A percentile compares a stretch with the other conserved stretches of the same genome.
Conservation (phyloP, 2,113 vertebrate genomes). For the Scomber japonicus region DNA sequence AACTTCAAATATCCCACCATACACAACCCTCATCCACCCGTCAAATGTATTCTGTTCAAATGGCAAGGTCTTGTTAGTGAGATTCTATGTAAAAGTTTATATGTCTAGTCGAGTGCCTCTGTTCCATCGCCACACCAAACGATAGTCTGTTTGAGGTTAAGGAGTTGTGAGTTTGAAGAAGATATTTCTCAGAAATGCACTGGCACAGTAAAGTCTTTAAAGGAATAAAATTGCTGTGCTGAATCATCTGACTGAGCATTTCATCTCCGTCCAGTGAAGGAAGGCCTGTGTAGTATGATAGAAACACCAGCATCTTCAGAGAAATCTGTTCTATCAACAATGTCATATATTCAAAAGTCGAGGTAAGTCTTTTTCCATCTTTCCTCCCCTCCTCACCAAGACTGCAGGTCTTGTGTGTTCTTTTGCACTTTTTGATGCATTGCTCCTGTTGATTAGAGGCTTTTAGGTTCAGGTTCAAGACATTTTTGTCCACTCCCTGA, state of each 20-base stretch:
- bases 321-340: conserved; percentile 1
- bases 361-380: conserved; percentile 16
- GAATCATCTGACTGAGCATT: too few species aligned
- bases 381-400: background rate
- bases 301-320: background rate
- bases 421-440: conserved; percentile 51
- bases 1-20: too few species aligned
- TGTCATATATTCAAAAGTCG: conserved; percentile 5
- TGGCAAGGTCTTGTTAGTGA: too few species aligned
- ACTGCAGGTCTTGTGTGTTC: conserved; percentile 22
- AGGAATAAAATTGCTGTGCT: background rate
- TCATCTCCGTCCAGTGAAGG: too few species aligned
- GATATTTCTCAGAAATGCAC: background rate
- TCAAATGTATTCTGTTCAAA: too few species aligned
- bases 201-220: too few species aligned
- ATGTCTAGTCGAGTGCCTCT: too few species aligned
- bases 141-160: background rate
- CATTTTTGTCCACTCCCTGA: conserved; percentile 50
- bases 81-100: too few species aligned
- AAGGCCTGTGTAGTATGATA: too few species aligned
- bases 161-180: background rate
- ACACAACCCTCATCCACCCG: too few species aligned
- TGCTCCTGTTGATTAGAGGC: conserved; percentile 65
- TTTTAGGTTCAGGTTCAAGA: conserved; percentile 53
- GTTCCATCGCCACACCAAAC: background rate